Conservation (phyloP, 2,888 invertebrate species). For the Drosophila neonasuta region DNA sequence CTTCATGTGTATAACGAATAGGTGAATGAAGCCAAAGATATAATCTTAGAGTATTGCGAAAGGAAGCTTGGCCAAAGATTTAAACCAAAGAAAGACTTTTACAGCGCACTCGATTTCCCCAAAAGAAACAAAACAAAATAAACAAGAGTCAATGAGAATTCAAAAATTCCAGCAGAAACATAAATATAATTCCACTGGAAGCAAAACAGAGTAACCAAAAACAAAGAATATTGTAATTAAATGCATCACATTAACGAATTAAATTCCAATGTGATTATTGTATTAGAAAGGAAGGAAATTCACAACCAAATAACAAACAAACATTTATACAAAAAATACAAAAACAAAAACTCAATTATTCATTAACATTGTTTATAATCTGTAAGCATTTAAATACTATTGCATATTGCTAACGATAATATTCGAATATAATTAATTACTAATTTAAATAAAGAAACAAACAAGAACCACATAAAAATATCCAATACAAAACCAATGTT, state of each 20-base stretch:
- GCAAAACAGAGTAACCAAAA: conserved; percentile 53
- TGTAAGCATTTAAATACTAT: conserved; percentile 23
- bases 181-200: conserved; percentile 62
- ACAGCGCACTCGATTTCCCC: background rate
- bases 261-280: conserved; percentile 68
- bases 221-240: background rate
- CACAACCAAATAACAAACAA: conserved; percentile 5
- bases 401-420: conserved; percentile 4
- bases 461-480: conserved; percentile 2
- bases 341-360: conserved; percentile 29
- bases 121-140: too few relatives aligned
- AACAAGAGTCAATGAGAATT: conserved; percentile 4
- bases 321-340: conserved; percentile 3
- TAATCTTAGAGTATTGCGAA: conserved; percentile 40
- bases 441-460: conserved; percentile 10
- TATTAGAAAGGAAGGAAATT: conserved; percentile 28
- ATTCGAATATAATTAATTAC: conserved; percentile 2
- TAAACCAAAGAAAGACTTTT: conserved; percentile 39
- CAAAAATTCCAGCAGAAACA: conserved; percentile 32
- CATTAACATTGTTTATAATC: conserved; percentile 29
- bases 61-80: conserved; percentile 32
- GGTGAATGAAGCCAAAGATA: conserved; percentile 36
- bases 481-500: background rate
- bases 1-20: conserved; percentile 12
- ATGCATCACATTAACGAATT: conserved; percentile 41